phyloP scores from a whole-genome alignment of 1,140 invertebrate species.

The Zelostemma sp. region DNA sequence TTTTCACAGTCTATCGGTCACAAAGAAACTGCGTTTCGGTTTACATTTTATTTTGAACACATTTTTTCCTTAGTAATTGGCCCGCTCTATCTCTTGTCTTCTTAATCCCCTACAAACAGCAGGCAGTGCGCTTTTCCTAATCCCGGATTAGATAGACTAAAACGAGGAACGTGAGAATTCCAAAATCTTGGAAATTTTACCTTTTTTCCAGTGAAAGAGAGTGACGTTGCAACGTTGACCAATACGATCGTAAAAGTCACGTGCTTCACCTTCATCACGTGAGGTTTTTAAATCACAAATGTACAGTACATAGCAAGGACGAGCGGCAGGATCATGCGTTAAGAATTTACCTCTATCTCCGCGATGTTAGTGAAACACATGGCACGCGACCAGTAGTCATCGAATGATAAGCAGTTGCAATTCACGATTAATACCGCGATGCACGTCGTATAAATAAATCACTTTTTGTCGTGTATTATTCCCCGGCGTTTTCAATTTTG shows the following conservation, averaged over 20 bases:
- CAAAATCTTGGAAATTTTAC: too few species aligned
- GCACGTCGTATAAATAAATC: background rate
- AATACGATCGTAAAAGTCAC: background rate
- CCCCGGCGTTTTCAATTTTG: background rate
- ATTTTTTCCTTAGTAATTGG: background rate
- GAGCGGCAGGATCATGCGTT: conserved; percentile 2
- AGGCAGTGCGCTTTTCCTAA: too few species aligned
- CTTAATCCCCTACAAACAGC: too few species aligned
- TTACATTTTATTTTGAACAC: too few species aligned
- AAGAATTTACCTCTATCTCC: background rate
- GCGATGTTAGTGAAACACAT: background rate
- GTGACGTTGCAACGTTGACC: too few species aligned
- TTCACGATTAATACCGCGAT: too few species aligned
- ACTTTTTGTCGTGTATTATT: background rate
- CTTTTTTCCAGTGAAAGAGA: too few species aligned
- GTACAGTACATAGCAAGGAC: conserved; percentile 6
- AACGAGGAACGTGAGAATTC: too few species aligned
- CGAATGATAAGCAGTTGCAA: background rate
- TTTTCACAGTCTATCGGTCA: too few species aligned
- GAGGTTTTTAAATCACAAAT: conserved; percentile 4
- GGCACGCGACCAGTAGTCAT: background rate
- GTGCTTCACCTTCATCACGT: conserved; percentile 6
- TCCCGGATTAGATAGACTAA: too few species aligned
- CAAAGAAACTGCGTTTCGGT: too few species aligned
- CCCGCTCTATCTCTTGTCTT: background rate